Evolutionary conservation across 2,888 invertebrate species (phyloP).

Genomic region (Scrobipalpa costella): DNA sequence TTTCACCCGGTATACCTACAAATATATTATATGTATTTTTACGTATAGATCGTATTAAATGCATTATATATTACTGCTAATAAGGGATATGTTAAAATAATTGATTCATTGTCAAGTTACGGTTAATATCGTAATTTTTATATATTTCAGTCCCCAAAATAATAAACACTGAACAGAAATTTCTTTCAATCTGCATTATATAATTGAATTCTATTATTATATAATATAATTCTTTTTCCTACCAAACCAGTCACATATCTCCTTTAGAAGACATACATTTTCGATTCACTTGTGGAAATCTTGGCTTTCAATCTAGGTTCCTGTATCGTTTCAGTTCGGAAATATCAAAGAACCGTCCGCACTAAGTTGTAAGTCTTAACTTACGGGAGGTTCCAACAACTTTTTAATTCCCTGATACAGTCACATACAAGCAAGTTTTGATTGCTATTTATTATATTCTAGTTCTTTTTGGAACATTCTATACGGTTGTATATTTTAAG

Average conservation of each 20-base stretch:
- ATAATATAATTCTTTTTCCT: no score
- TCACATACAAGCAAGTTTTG: not conserved
- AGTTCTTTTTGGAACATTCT: not conserved
- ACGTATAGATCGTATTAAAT: constrained; percentile 71
- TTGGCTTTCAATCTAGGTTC: no score
- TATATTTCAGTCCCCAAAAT: constrained; percentile 48
- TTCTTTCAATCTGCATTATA: not conserved
- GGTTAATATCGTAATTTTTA: constrained; percentile 36
- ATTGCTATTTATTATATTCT: not conserved
- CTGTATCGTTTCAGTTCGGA: not conserved
- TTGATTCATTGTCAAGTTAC: constrained; percentile 51
- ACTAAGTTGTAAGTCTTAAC: not conserved
- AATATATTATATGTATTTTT: constrained; percentile 45
- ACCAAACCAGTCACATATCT: constrained; percentile 67
- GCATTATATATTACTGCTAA: constrained; percentile 58
- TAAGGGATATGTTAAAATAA: constrained; percentile 73
- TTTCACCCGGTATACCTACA: no score
- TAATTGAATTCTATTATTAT: no score
- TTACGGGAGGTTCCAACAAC: not conserved
- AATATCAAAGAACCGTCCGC: not conserved
- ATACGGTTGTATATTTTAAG: no score
- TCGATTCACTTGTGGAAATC: no score
- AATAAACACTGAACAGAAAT: constrained; percentile 7
- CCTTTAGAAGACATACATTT: no score
- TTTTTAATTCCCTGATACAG: not conserved